phyloP scores from a whole-genome alignment of 2,113 vertebrate genomes.

The Campylomormyrus numenius region DNA sequence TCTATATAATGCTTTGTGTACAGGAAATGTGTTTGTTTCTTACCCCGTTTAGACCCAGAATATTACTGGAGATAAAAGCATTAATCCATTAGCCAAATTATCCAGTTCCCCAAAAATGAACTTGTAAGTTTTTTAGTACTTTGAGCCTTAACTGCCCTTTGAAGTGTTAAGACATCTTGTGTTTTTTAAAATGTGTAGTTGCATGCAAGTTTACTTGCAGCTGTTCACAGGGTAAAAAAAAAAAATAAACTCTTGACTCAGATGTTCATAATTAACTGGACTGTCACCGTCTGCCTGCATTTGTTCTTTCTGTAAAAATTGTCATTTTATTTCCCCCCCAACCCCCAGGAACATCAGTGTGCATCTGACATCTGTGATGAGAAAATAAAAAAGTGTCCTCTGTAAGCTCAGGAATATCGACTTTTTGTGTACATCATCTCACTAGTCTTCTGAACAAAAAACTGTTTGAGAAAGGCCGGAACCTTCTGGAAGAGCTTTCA shows the following conservation, averaged over 20 bases:
- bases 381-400: not conserved
- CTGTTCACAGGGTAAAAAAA: conserved; percentile 25
- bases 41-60: not conserved
- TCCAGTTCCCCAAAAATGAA: not conserved
- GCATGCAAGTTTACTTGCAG: conserved; percentile 23
- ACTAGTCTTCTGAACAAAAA: not conserved
- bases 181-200: conserved; percentile 2
- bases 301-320: not conserved
- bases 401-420: not conserved
- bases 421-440: not conserved
- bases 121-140: conserved; percentile 3
- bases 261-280: not conserved
- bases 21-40: not conserved
- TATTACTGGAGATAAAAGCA: not conserved
- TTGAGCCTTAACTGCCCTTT: not conserved
- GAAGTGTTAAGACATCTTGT: conserved; percentile 3
- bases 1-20: conserved; percentile 4
- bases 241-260: not conserved
- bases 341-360: not conserved
- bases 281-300: not conserved
- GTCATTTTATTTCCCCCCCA: not conserved
- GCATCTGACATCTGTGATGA: not conserved
- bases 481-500: not conserved
- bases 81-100: not conserved
- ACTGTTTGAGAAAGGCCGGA: not conserved